These are phyloP conservation scores for Chloropsis cyanopogon DNA, from an alignment of 2,113 vertebrate genomes.

Conservation along the genomic window DNA sequence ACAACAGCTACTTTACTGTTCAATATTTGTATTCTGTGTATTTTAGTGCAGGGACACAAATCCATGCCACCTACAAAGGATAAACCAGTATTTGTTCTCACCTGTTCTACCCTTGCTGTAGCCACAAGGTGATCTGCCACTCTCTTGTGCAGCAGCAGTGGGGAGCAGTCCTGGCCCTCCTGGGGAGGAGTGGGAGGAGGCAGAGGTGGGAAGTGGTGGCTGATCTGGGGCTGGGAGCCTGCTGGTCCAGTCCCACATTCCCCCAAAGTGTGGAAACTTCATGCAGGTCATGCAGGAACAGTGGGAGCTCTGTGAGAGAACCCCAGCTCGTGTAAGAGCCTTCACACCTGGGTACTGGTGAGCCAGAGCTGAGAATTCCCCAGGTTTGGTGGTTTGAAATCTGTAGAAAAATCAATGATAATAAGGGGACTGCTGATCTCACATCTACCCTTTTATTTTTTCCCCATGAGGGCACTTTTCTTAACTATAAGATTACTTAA, in stretches of 20 bases:
- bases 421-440: background rate
- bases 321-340: background rate
- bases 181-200: background rate
- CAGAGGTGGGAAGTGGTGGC: rapidly evolving
- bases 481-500: background rate
- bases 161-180: background rate
- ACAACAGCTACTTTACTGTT: background rate
- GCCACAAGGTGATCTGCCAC: background rate
- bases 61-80: background rate
- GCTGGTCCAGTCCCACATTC: rapidly evolving
- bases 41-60: background rate
- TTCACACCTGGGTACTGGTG: background rate
- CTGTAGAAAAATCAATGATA: background rate
- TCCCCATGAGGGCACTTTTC: background rate
- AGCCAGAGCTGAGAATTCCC: background rate
- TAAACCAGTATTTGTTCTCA: background rate
- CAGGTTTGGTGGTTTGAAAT: background rate
- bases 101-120: background rate
- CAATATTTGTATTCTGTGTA: background rate
- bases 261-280: background rate
- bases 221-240: background rate
- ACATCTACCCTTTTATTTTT: background rate
- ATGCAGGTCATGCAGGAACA: background rate
- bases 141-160: background rate
- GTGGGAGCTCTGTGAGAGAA: background rate